Evolutionary conservation across 2,888 invertebrate genomes (phyloP), one percentile per base, ranked within the genome.

Genomic region (Theretra japonica): DNA sequence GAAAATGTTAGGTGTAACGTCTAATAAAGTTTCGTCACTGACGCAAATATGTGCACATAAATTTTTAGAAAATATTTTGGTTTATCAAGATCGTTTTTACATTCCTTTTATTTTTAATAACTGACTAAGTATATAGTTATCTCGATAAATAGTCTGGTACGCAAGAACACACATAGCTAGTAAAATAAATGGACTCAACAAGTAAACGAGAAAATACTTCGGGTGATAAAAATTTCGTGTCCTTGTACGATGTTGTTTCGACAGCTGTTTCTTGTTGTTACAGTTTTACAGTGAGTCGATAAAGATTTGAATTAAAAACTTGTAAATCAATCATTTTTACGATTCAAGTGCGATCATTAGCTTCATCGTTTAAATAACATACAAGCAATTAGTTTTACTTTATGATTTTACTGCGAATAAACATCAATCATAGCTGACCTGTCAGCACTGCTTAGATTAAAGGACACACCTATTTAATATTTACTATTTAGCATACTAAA

Each of bases 41-140:
- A 86, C 87, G 86, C 84, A 87, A 83, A 81, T 84, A 81, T 80
- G 77, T 78, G 78, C 79, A 80, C 81, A 83, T 85, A 83, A 86
- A 83, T 87, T 83, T 83, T 79, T 75, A 76, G 72, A 79, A 79
- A 80, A 82, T 82, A 82, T 85, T 84, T 83, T 78, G 78, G 76
- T 82, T 76, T 75, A 76, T 79, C 79, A 80, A 78, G 77, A 79
- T 78, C 75, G 75, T 75, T 77, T 80, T 78, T 75, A 80, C 72
- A 82, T 80, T 80, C 58, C 77, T 83, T 83, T 81, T 81, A 79
- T 81, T 81, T 80, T 80, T 79, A 78, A 79, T 79, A 77, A 76
- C 79, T 79, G 79, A 80, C 78, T 79, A 77, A 79, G 75, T 76
- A 75, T 25, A 50, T 33, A 71, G 76, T 73, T 78, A 78, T 75